Conservation (phyloP, 2,113 vertebrate species). For the Saccopteryx bilineata region DNA sequence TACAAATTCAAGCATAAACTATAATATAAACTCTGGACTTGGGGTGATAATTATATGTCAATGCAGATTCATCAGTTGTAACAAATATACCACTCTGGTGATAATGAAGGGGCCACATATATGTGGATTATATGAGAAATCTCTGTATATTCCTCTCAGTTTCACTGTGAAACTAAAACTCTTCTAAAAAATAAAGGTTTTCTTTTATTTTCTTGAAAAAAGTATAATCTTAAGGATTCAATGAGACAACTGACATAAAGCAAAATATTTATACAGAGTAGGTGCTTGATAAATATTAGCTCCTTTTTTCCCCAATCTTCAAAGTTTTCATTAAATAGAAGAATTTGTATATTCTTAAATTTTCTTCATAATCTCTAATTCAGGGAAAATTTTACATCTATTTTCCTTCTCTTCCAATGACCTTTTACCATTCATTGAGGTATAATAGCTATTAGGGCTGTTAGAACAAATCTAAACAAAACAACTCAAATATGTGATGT, state of each 20-base stretch:
- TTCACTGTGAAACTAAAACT: neutral
- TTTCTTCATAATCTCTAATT: neutral
- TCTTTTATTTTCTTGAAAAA: neutral
- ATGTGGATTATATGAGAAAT: neutral
- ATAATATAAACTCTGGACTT: neutral
- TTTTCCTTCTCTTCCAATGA: neutral
- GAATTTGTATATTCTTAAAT: neutral
- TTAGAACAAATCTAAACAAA: constrained; percentile 23
- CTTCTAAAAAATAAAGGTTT: neutral
- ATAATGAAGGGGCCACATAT: neutral
- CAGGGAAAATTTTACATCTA: neutral
- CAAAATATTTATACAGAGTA: neutral
- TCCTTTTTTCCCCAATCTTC: neutral
- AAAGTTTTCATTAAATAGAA: neutral
- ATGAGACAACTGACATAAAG: neutral
- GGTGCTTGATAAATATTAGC: neutral
- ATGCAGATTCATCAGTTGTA: neutral
- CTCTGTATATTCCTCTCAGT: neutral
- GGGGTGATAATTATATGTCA: neutral
- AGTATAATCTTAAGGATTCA: neutral
- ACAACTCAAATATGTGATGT: neutral
- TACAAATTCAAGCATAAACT: neutral
- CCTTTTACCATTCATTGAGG: neutral
- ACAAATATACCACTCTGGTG: neutral
- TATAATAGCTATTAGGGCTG: neutral